Percentiles rank a stretch among this genome's conserved stretches.
Conservation (phyloP, 2,113 vertebrate species). For the Podarcis muralis region DNA sequence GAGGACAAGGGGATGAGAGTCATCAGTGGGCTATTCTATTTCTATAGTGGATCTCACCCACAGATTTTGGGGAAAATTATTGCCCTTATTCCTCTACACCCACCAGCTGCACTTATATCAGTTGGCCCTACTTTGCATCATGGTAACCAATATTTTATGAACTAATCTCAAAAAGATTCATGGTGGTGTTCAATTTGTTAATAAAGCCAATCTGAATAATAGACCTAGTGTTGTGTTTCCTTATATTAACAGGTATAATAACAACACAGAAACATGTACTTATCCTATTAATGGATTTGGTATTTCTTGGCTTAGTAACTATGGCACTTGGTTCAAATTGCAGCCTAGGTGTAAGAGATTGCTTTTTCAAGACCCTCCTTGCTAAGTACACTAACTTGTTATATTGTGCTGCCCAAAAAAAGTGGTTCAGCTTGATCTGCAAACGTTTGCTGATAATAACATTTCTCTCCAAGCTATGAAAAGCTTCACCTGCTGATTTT, state of each 20-base stretch:
- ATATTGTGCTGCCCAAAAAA: no score
- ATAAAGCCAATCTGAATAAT: slow-evolving; percentile 8
- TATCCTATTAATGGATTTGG: not conserved
- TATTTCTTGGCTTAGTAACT: not conserved
- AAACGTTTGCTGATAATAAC: not conserved
- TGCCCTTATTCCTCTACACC: not conserved
- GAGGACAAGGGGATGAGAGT: not conserved
- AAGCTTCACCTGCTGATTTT: not conserved
- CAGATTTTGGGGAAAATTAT: slow-evolving; percentile 4
- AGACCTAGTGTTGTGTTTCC: not conserved
- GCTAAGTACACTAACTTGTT: not conserved
- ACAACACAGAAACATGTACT: not conserved
- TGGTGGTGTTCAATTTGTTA: not conserved
- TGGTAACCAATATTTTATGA: not conserved
- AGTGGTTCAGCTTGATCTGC: not conserved
- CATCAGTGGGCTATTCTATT: slow-evolving; percentile 8
- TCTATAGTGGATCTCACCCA: not conserved
- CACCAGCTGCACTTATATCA: not conserved
- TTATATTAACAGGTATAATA: not conserved
- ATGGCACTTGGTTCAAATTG: not conserved
- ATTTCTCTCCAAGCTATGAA: not conserved
- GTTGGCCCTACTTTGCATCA: not conserved
- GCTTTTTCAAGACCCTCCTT: not conserved
- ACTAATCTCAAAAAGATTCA: not conserved
- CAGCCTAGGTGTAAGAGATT: not conserved